Evolutionary conservation across 2,888 invertebrate species (phyloP).

Genomic region (Onchidella celtica): DNA sequence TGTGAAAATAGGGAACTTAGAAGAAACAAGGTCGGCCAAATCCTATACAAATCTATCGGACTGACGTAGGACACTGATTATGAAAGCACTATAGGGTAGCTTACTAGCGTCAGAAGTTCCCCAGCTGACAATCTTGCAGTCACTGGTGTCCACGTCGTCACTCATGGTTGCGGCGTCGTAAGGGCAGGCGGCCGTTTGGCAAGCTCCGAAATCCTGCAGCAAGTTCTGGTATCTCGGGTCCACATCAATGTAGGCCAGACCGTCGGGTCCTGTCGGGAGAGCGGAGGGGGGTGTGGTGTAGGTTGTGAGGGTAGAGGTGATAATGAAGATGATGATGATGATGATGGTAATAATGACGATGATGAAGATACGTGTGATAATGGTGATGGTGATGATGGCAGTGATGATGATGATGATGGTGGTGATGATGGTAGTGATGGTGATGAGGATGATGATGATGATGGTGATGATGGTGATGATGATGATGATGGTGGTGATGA

Average conservation of each 20-base stretch:
- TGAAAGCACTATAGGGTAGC: background rate
- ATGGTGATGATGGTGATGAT: background rate
- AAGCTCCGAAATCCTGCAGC: slow-evolving; percentile 14
- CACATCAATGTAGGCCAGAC: slow-evolving; percentile 11
- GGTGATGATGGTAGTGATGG: background rate
- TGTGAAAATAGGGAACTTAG: too few relatives aligned
- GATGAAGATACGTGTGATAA: background rate
- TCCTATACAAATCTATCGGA: too few relatives aligned
- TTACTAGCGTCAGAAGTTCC: slow-evolving; percentile 7
- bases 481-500: background rate
- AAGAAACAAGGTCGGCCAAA: too few relatives aligned
- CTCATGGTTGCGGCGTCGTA: slow-evolving; percentile 29
- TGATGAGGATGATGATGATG: background rate
- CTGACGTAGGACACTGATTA: background rate
- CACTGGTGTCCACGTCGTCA: slow-evolving; percentile 18
- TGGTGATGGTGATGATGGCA: background rate
- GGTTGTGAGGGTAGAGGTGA: background rate
- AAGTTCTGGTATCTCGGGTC: slow-evolving; percentile 1
- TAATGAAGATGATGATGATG: background rate
- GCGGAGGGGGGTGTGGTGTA: background rate
- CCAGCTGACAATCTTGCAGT: slow-evolving; percentile 34
- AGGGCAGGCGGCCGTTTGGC: slow-evolving; percentile 20
- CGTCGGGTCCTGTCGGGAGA: slow-evolving; percentile 3
- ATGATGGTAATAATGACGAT: background rate
- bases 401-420: background rate